Percentiles rank a stretch among this genome's conserved stretches.
Evolutionary conservation across 23 tunicate species (phyloP).

Genomic region (Styela clava): DNA sequence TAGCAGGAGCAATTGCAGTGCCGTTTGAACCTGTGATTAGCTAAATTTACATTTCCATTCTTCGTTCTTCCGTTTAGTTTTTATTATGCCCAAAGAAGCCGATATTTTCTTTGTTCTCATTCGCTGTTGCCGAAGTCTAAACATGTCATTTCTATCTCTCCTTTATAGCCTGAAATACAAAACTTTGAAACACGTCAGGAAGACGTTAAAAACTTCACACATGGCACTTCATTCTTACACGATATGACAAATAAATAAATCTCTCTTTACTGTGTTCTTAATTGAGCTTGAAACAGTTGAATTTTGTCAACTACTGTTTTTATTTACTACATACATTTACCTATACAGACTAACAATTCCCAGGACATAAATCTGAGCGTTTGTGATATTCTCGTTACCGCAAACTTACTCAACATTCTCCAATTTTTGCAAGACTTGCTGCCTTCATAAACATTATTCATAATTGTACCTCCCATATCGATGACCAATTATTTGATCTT

Average conservation of each 20-base stretch:
- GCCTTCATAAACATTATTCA: background rate
- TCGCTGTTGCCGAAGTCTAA: background rate
- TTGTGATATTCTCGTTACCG: no score
- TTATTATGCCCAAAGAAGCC: slow-evolving; percentile 11
- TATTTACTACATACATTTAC: background rate
- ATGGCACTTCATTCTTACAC: background rate
- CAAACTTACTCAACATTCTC: background rate
- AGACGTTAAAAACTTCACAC: background rate
- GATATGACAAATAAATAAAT: background rate
- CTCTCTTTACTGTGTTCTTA: background rate
- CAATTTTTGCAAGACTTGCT: background rate
- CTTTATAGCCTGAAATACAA: background rate
- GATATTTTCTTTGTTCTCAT: background rate
- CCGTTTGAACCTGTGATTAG: background rate
- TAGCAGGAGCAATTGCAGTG: background rate
- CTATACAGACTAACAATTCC: no score
- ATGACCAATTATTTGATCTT: background rate
- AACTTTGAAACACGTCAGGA: background rate
- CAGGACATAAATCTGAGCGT: no score
- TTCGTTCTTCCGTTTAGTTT: background rate
- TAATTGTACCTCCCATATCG: background rate
- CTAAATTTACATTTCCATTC: background rate
- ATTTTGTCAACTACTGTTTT: background rate
- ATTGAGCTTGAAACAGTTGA: background rate
- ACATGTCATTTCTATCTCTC: background rate